Evolutionary conservation across 2,113 vertebrate species (phyloP).

Genomic region (Micromys minutus): DNA sequence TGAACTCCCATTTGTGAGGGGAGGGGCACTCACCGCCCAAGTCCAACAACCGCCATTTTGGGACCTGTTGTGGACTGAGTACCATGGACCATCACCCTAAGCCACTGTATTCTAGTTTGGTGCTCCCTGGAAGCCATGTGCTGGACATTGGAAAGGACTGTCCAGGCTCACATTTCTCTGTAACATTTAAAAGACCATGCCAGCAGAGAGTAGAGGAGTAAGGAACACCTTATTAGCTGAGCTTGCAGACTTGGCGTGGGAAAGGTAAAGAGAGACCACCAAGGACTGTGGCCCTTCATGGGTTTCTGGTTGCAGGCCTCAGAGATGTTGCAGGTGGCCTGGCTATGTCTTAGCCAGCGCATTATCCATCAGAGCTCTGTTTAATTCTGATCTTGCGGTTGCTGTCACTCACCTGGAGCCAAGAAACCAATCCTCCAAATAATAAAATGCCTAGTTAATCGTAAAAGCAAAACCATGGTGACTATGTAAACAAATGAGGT

Average conservation of each 20-base stretch:
- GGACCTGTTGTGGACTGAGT: neutral
- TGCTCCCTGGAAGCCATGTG: neutral
- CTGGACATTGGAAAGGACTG: neutral
- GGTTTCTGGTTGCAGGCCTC: neutral
- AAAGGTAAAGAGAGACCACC: neutral
- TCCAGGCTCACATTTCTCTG: neutral
- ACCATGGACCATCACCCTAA: neutral
- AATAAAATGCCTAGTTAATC: constrained; percentile 17
- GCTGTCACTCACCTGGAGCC: neutral
- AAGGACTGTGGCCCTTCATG: neutral
- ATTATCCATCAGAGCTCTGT: neutral
- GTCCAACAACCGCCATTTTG: neutral
- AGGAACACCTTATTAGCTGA: fast-evolving
- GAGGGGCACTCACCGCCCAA: neutral
- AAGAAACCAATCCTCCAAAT: constrained; percentile 24
- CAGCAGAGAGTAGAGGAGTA: neutral
- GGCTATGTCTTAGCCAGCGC: neutral
- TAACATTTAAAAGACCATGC: neutral
- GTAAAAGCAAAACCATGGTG: constrained; percentile 1
- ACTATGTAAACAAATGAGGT: constrained; percentile 4
- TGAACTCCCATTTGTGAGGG: neutral
- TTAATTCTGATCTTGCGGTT: neutral
- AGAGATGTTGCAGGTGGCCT: neutral
- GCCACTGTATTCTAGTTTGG: neutral
- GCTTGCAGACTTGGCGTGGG: neutral